Conservation (phyloP, 2,888 invertebrate genomes). For the Aphelenchoides bicaudatus region DNA sequence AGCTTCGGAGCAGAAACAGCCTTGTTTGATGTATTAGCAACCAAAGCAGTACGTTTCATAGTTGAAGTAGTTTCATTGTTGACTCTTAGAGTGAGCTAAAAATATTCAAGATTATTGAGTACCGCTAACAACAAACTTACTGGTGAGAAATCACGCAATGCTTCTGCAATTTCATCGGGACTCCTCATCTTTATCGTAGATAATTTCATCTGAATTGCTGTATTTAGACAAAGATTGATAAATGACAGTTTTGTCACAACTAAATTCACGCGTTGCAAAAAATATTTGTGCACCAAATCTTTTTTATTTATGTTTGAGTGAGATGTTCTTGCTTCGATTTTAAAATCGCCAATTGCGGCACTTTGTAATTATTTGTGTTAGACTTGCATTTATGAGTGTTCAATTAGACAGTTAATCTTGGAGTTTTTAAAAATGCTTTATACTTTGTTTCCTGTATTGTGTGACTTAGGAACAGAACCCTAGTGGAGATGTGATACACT, state of each 20-base stretch:
- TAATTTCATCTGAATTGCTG: slow-evolving; percentile 97
- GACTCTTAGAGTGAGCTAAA: slow-evolving; percentile 83
- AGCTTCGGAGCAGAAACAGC: slow-evolving; percentile 98
- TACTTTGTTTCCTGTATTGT: no score
- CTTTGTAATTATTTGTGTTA: no score
- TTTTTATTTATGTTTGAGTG: no score
- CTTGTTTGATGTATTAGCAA: slow-evolving; percentile 99
- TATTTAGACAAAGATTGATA: slow-evolving; percentile 98
- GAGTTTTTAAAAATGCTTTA: no score
- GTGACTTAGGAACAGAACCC: no score
- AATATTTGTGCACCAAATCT: no score
- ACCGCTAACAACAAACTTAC: slow-evolving; percentile 34
- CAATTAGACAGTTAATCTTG: no score
- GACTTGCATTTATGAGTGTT: no score
- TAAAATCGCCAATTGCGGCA: no score
- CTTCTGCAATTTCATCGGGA: slow-evolving; percentile 99
- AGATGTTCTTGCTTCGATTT: no score
- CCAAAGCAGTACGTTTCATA: slow-evolving; percentile 98
- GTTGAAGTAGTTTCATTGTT: slow-evolving; percentile 90
- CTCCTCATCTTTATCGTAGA: slow-evolving; percentile 99
- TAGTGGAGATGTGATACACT: no score
- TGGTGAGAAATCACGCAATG: slow-evolving; percentile 94
- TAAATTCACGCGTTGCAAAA: no score
- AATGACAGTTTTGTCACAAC: slow-evolving; percentile 99
- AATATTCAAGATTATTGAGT: slow-evolving; percentile 19